Evolutionary conservation across 2,888 invertebrate genomes (phyloP).

Genomic region (Volucella inflata): DNA sequence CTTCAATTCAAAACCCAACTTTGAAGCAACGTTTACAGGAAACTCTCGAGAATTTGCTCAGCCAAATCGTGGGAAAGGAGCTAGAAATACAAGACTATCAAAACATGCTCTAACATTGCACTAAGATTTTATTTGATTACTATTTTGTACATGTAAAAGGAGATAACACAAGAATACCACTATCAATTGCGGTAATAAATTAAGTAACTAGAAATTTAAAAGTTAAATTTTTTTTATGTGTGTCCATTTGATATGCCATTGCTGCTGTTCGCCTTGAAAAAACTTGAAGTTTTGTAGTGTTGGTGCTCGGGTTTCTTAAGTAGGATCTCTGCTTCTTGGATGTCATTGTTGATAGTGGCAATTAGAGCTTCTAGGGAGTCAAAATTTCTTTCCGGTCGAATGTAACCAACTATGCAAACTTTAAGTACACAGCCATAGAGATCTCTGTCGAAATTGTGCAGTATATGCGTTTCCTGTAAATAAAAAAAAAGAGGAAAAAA

Average conservation of each 20-base stretch:
- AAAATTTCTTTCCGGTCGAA: conserved; percentile 94
- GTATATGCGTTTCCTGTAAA: conserved; percentile 94
- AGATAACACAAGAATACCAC: conserved; percentile 42
- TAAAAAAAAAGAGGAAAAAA: conserved; percentile 5
- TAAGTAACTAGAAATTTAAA: conserved; percentile 55
- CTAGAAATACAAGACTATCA: conserved; percentile 85
- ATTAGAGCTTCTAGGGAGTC: conserved; percentile 90
- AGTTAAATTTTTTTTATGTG: conserved; percentile 28
- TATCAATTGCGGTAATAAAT: conserved; percentile 58
- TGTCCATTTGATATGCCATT: conserved; percentile 29
- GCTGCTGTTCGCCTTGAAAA: conserved; percentile 82
- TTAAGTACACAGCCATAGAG: conserved; percentile 93
- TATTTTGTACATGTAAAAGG: conserved; percentile 58
- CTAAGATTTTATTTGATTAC: conserved; percentile 40
- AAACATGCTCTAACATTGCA: conserved; percentile 79
- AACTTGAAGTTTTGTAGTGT: conserved; percentile 85
- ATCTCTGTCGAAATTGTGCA: conserved; percentile 92
- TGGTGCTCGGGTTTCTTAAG: conserved; percentile 86
- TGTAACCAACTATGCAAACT: conserved; percentile 91
- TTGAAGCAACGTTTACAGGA: conserved; percentile 92
- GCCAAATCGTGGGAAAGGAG: conserved; percentile 92
- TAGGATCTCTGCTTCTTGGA: conserved; percentile 86
- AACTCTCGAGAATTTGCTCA: conserved; percentile 90
- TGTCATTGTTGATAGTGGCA: conserved; percentile 91
- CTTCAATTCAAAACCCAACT: conserved; percentile 93